These are phyloP conservation scores for Calycopis cecrops DNA, from an alignment of 1,140 invertebrate species.

Conservation along the genomic window DNA sequence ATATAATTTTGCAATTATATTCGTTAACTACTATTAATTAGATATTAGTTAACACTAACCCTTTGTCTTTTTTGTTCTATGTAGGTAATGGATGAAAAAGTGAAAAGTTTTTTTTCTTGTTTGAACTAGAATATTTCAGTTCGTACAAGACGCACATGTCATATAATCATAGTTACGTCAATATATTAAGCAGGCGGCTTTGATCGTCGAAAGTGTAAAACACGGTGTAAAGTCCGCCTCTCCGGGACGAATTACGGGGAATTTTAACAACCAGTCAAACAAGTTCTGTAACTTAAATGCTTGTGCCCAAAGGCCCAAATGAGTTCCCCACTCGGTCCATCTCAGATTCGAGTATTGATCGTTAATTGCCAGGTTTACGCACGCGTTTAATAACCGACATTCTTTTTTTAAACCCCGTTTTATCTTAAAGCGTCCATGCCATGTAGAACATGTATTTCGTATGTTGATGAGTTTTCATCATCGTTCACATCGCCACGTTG, in stretches of 20 bases:
- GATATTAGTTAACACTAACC: too few relatives aligned
- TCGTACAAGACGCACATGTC: too few relatives aligned
- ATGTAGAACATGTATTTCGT: too few relatives aligned
- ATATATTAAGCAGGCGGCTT: slow-evolving; percentile 21
- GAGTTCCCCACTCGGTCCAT: slow-evolving; percentile 25
- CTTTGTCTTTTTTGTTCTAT: too few relatives aligned
- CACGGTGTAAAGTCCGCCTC: slow-evolving; percentile 47
- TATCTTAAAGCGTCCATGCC: too few relatives aligned
- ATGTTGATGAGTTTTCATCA: too few relatives aligned
- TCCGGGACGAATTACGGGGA: slow-evolving; percentile 54
- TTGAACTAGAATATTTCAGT: too few relatives aligned
- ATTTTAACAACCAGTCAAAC: slow-evolving; percentile 57
- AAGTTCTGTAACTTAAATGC: slow-evolving; percentile 44
- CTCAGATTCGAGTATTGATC: slow-evolving; percentile 30
- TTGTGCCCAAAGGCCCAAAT: slow-evolving; percentile 46
- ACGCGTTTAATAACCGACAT: slow-evolving; percentile 25
- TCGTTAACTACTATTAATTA: too few relatives aligned
- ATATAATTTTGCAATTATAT: too few relatives aligned
- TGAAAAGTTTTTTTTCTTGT: too few relatives aligned
- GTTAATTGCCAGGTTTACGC: slow-evolving; percentile 31
- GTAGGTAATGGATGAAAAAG: too few relatives aligned
- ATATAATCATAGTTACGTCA: background rate
- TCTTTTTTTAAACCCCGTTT: slow-evolving; percentile 15
- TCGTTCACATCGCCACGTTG: too few relatives aligned
- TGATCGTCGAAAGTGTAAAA: slow-evolving; percentile 51